Evolutionary conservation across 1,140 invertebrate genomes (phyloP), one percentile per base, ranked within the genome.

Genomic region (Anadara kagoshimensis): DNA sequence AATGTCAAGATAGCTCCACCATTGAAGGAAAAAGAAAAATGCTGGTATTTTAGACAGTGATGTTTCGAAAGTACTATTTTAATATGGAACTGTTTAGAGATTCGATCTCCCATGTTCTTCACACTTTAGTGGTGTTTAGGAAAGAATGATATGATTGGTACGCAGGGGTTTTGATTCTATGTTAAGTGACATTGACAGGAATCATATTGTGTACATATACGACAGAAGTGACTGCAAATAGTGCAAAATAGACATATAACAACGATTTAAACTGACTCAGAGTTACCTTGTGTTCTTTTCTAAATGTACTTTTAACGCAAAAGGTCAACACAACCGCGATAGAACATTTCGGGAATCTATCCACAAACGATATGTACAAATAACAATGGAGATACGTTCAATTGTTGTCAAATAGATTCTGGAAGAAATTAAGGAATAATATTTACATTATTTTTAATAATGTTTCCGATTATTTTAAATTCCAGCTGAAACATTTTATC

Each of bases 41-140:
- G n/a, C 5, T 72, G 74, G 74, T 83, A 82, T 24, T 45, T 77
- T 1, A 36, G 29, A 36, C 29, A 16, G 56, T 64, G 4, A 53
- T 73, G 10, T 73, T 73, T 26, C 63, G 29, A 11, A 47, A 67
- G 2, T 67, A 54, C 54, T 59, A 76, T 54, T 16, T 61, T n/a
- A 69, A 69, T 36, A 36, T 36, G 29, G 73, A 77, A 44, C 66
- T 53, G 18, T 49, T 58, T 18, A 56, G 56, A 12, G 49, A 73
- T 4, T 36, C 61, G 45, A 47, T n/a, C 16, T 66, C 73, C 10
- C 73, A 72, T 43, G 64, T 73, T 58, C 68, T 51, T 12, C 66
- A 62, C 1, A 56, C 70, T 14, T 12, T 36, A 36, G n/a, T 58
- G 56, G 56, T 36, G 26, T 1, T 1, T 12, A 8, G 56, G 24